These are phyloP conservation scores for Drosophila lacertosa DNA, from an alignment of 1,140 invertebrate genomes.

Conservation along the genomic window DNA sequence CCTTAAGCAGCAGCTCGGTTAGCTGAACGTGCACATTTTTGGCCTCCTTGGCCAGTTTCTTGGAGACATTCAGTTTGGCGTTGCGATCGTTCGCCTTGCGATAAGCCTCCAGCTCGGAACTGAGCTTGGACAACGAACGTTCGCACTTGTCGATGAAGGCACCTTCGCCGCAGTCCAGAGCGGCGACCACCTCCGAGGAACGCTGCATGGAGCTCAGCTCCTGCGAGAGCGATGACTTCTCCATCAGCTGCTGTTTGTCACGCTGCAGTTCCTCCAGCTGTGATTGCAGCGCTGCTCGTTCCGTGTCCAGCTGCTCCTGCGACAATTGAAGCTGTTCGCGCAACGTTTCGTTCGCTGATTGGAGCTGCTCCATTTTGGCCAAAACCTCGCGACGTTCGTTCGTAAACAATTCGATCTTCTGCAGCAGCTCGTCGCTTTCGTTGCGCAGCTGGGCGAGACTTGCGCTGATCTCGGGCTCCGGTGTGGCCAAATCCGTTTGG, in stretches of 20 bases:
- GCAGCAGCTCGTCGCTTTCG: constrained; percentile 87
- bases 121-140: constrained; percentile 64
- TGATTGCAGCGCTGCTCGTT: constrained; percentile 85
- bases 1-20: constrained; percentile 75
- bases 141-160: constrained; percentile 78
- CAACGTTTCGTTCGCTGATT: constrained; percentile 86
- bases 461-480: constrained; percentile 84
- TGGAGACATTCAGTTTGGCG: constrained; percentile 76
- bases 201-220: constrained; percentile 76
- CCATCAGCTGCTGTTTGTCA: constrained; percentile 55
- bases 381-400: constrained; percentile 88
- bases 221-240: constrained; percentile 66
- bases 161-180: constrained; percentile 58
- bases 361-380: constrained; percentile 88
- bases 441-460: constrained; percentile 85
- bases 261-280: constrained; percentile 49
- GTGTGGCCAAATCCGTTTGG: constrained; percentile 80
- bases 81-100: constrained; percentile 74
- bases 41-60: constrained; percentile 81
- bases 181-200: constrained; percentile 72
- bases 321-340: constrained; percentile 64
- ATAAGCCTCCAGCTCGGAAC: constrained; percentile 77
- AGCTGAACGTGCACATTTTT: constrained; percentile 73
- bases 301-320: constrained; percentile 86
- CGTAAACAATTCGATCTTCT: constrained; percentile 88